Percentiles rank a stretch among this genome's conserved stretches.
These are phyloP conservation scores for Chrysochloris asiatica DNA, from an alignment of 2,113 vertebrate species.

Conservation along the genomic window DNA sequence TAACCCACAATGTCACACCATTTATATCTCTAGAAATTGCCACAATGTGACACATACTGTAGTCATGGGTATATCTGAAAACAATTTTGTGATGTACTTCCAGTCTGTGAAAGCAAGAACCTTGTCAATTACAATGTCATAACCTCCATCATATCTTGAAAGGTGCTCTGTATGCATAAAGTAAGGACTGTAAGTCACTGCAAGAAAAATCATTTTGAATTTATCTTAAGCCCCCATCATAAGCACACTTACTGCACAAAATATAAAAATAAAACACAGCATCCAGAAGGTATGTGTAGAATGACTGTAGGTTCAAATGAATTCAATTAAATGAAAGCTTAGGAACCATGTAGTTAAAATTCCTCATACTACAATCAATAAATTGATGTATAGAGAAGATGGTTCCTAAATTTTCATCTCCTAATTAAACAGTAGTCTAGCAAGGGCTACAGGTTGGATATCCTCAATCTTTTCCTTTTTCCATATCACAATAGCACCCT, in stretches of 20 bases:
- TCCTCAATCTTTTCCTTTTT: background rate
- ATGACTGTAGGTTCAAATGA: background rate
- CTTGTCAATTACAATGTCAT: background rate
- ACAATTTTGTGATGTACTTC: background rate
- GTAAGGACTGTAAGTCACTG: background rate
- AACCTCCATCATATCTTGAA: background rate
- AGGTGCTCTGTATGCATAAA: background rate
- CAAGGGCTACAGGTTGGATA: background rate
- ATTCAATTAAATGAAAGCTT: background rate
- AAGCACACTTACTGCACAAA: too few species aligned
- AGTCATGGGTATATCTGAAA: background rate
- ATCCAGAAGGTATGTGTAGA: background rate
- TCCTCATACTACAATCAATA: background rate
- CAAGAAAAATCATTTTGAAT: too few species aligned
- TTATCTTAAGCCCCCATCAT: too few species aligned
- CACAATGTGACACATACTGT: background rate
- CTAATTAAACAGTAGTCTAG: background rate
- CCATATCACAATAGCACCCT: background rate
- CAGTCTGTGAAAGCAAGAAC: background rate
- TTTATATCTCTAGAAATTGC: background rate
- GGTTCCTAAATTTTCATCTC: background rate
- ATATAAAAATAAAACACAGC: too few species aligned
- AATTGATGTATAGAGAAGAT: background rate
- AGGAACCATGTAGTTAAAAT: background rate
- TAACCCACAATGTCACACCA: too few species aligned